Base-by-base conservation (phyloP, 2,888 invertebrate species). In the Apamea anceps region DNA sequence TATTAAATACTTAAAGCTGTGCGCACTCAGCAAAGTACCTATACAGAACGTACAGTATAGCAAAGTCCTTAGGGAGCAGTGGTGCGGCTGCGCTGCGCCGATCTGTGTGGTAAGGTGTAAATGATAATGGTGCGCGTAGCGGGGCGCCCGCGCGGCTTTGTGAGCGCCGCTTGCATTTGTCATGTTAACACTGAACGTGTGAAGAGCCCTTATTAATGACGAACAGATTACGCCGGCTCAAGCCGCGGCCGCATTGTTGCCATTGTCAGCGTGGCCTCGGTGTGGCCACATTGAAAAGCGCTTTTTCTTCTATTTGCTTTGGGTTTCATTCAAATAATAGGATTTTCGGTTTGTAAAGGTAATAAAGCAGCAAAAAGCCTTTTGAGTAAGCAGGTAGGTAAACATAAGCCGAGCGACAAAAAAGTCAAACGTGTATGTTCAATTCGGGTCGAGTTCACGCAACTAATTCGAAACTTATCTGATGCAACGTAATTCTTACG, bases 121-220 rank as follows among this genome's bases (percentile, higher is more conserved):
- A 91, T 90, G 89, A 88, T 90, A 91, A 92, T 93, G 92, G 93
- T 92, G 92, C 90, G 93, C 92, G 91, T 86, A 85, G 88, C 86
- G 88, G 90, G 94, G 92, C 94, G 92, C 93, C 94, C 95, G 89
- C 88, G 85, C 87, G 54, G 82, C 94, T 94, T 95, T 95, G 94
- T 94, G 88, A 83, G 84, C 87, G 75, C 90, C 91, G 92, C 91
- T 72, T 91, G 93, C 96, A 95, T 96, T 96, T 96, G 96, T 96
- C 96, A 96, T 96, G 96, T 96, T 96, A 96, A 95, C 96, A 95
- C 96, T 94, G 94, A 94, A 95, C 94, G 95, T 95, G 96, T 95
- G 95, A 96, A 96, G 95, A 94, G 94, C 93, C 92, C 92, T 96
- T 96, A 96, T 96, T 96, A 96, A 96, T 96, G 96, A 95, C 93